These are phyloP conservation scores for Pomatorhinus ruficollis DNA, from an alignment of 2,113 vertebrate species.

Conservation along the genomic window DNA sequence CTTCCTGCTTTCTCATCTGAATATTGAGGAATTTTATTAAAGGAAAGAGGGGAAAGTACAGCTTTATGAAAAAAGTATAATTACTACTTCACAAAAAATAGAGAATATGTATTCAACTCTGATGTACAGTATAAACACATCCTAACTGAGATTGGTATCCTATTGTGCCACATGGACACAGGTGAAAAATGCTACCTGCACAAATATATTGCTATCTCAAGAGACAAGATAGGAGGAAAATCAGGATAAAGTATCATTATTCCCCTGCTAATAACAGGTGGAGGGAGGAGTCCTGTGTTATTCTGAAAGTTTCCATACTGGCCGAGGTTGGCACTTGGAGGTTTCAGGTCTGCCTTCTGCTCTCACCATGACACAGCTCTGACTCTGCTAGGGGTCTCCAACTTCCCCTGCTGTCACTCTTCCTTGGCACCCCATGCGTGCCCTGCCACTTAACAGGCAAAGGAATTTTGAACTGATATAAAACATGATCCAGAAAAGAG, in stretches of 20 bases:
- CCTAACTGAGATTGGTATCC: not conserved
- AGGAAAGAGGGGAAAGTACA: not conserved
- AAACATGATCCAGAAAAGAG: not conserved
- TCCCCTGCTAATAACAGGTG: not conserved
- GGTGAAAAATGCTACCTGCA: not conserved
- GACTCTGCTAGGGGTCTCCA: not conserved
- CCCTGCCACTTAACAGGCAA: not conserved
- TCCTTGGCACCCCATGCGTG: rapidly evolving
- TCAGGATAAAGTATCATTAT: not conserved
- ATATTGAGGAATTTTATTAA: constrained; percentile 26
- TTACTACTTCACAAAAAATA: not conserved
- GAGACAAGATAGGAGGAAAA: not conserved
- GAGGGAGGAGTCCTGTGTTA: not conserved
- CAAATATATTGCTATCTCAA: not conserved
- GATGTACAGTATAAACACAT: not conserved
- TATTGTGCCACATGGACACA: not conserved
- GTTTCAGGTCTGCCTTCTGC: not conserved
- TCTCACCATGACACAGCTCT: not conserved
- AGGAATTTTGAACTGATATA: not conserved
- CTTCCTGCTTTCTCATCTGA: constrained; percentile 21
- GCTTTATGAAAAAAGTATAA: not conserved
- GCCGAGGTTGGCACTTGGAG: not conserved
- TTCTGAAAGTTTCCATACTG: not conserved
- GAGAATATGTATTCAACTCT: not conserved
- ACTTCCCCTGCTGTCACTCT: not conserved